Evolutionary conservation across 2,888 invertebrate species (phyloP).

Genomic region (Temnothorax unifasciatus): DNA sequence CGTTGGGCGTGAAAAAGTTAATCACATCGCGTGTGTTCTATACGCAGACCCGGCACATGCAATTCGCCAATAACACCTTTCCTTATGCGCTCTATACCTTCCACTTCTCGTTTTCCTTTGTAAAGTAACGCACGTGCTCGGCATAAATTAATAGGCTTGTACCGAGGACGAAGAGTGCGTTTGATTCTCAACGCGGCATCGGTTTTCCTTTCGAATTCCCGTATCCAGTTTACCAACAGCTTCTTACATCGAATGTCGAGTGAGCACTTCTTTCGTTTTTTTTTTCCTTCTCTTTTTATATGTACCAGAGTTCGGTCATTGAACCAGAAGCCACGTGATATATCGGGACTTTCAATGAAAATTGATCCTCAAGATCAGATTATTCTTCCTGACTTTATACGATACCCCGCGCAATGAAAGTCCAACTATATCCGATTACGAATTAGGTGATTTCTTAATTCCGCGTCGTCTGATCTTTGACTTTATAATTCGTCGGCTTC

Average conservation of each 20-base stretch:
- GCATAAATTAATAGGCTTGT: constrained; percentile 17
- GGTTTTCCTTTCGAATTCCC: constrained; percentile 17
- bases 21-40: constrained; percentile 6
- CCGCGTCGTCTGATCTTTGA: neutral
- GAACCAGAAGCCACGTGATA: neutral
- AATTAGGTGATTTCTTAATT: neutral
- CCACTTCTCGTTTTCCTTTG: neutral
- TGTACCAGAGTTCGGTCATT: neutral
- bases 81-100: neutral
- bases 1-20: constrained; percentile 7
- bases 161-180: constrained; percentile 2
- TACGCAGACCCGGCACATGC: neutral
- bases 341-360: constrained; percentile 57
- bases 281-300: neutral
- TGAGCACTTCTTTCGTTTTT: neutral
- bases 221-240: neutral
- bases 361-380: constrained; percentile 57
- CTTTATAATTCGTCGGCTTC: neutral
- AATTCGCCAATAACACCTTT: neutral
- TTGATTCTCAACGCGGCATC: neutral
- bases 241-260: neutral
- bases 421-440: constrained; percentile 59
- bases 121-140: neutral
- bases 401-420: constrained; percentile 41
- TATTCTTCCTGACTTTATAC: constrained; percentile 53